A percentile compares a stretch with the other conserved stretches of the same genome.
Evolutionary conservation across 2,797 vertebrate species (phyloP).

Genomic region (Falco novaeseelandiae): DNA sequence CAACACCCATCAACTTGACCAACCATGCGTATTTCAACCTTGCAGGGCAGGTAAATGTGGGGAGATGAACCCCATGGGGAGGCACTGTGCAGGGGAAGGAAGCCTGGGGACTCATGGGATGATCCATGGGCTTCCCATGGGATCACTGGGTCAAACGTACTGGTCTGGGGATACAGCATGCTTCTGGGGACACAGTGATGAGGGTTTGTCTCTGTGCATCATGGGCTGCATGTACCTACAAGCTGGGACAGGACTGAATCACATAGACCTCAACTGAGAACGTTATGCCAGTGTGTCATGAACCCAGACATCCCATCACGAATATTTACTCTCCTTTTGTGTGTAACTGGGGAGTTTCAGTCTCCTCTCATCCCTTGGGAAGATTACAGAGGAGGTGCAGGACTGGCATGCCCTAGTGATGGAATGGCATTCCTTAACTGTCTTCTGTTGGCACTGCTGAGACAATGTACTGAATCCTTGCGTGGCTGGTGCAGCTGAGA

Average conservation of each 20-base stretch:
- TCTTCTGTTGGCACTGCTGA: background rate
- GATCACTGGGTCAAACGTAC: rapidly evolving
- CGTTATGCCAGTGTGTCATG: background rate
- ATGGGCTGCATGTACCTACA: background rate
- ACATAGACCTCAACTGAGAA: background rate
- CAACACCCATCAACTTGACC: conserved; percentile 90
- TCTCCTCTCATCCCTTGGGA: background rate
- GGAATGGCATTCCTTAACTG: background rate
- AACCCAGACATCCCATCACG: background rate
- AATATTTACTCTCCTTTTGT: background rate
- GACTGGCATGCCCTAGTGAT: background rate
- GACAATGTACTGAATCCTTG: background rate
- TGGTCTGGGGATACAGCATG: background rate
- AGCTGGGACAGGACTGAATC: background rate
- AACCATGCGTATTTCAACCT: conserved; percentile 97
- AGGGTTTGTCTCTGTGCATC: background rate
- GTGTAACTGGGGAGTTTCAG: background rate
- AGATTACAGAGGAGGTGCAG: background rate
- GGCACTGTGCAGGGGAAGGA: background rate
- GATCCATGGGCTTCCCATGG: background rate
- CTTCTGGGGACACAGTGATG: background rate
- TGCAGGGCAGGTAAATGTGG: conserved; percentile 85
- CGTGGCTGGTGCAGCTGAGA: background rate
- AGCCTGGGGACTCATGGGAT: background rate
- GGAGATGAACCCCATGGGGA: rapidly evolving